These are phyloP conservation scores for Perca schrenkii DNA, from an alignment of 2,113 vertebrate genomes.

Conservation along the genomic window DNA sequence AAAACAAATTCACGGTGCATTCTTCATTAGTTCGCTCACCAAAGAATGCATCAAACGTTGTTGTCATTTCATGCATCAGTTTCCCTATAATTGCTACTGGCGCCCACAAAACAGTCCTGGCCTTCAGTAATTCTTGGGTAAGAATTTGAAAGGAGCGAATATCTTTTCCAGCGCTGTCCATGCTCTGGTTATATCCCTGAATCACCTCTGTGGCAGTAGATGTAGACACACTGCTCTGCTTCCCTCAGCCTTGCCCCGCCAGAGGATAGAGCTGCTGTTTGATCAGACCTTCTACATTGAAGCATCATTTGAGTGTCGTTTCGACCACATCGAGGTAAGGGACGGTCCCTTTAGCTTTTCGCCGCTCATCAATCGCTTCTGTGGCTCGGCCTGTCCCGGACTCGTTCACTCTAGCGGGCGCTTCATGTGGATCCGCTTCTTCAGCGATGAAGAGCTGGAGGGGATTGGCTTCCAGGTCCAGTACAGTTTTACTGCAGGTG, in stretches of 20 bases:
- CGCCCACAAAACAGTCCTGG: background rate
- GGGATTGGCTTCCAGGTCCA: constrained; percentile 93
- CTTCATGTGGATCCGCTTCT: constrained; percentile 98
- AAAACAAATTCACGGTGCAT: background rate
- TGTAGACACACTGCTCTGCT: constrained; percentile 5
- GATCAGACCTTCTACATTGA: constrained; percentile 92
- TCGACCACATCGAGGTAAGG: constrained; percentile 95
- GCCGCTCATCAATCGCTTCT: constrained; percentile 93
- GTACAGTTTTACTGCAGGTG: constrained; percentile 95
- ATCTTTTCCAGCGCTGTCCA: background rate
- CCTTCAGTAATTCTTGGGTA: background rate
- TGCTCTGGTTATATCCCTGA: constrained; percentile 3
- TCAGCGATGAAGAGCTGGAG: constrained; percentile 96
- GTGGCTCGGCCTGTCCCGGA: constrained; percentile 89
- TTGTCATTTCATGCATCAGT: background rate
- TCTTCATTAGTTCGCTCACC: constrained; percentile 26
- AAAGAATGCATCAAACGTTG: background rate
- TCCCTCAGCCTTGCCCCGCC: constrained; percentile 90
- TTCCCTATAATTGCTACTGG: background rate
- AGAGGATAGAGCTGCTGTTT: constrained; percentile 94
- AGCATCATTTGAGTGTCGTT: constrained; percentile 95
- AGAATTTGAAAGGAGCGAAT: background rate
- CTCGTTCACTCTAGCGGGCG: constrained; percentile 93
- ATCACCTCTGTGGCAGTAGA: background rate
- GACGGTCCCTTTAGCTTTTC: constrained; percentile 98